phyloP scores from a whole-genome alignment of 2,888 invertebrate genomes.

The Rhopalosiphum nymphaeae region DNA sequence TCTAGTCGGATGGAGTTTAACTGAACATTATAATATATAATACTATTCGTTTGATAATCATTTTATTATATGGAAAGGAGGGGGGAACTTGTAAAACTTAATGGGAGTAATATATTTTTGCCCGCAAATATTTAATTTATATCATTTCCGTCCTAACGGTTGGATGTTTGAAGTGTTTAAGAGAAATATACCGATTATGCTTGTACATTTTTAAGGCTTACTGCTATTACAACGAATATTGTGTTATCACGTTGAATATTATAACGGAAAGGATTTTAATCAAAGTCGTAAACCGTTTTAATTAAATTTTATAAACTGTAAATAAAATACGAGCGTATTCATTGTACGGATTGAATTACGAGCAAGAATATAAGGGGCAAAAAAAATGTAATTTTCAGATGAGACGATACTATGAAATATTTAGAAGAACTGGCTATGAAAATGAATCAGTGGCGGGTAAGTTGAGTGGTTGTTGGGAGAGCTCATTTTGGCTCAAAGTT shows the following conservation, averaged over 20 bases:
- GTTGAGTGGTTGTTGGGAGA: not conserved
- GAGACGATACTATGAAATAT: not conserved
- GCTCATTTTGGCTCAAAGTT: not conserved
- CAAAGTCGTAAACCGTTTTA: slow-evolving; percentile 54
- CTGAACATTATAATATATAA: not conserved
- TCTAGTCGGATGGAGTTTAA: not conserved
- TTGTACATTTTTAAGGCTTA: slow-evolving; percentile 21
- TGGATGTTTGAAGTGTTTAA: not conserved
- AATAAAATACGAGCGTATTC: slow-evolving; percentile 24
- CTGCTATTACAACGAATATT: slow-evolving; percentile 30
- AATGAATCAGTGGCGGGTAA: not conserved
- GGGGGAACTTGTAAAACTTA: not conserved
- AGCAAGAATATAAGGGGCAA: not conserved
- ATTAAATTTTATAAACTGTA: slow-evolving; percentile 38
- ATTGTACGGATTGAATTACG: slow-evolving; percentile 19
- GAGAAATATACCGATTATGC: slow-evolving; percentile 23
- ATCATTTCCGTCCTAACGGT: slow-evolving; percentile 35
- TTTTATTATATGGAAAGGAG: not conserved
- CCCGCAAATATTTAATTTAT: slow-evolving; percentile 28
- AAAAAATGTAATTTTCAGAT: slow-evolving; percentile 13
- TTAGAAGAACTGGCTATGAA: not conserved
- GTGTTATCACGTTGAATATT: slow-evolving; percentile 5
- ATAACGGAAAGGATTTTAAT: slow-evolving; percentile 44
- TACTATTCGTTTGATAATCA: not conserved
- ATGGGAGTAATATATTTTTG: not conserved